A percentile compares a stretch with the other conserved stretches of the same genome.
Evolutionary conservation across 1,140 invertebrate species (phyloP).

Genomic region (Drosophila sp.): DNA sequence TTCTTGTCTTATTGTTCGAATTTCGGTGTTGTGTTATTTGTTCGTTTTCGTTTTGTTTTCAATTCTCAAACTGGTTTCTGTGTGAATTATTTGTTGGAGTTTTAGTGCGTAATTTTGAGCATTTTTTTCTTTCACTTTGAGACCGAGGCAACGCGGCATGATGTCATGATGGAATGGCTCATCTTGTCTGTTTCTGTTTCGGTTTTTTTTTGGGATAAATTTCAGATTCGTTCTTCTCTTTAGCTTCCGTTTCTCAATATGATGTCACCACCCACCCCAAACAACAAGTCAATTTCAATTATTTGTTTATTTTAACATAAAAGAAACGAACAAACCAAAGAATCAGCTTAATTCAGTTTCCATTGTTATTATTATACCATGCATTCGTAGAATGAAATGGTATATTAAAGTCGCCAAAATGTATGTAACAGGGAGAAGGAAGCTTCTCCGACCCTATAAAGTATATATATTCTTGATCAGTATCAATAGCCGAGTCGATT

Average conservation of each 20-base stretch:
- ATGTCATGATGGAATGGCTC: slow-evolving; percentile 5
- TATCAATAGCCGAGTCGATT: no score
- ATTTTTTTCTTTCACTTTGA: not conserved
- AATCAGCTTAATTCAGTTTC: slow-evolving; percentile 9
- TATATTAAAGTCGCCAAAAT: no score
- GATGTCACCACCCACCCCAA: slow-evolving; percentile 2
- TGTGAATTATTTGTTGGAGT: not conserved
- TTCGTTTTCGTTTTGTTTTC: slow-evolving; percentile 4
- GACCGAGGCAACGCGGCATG: not conserved
- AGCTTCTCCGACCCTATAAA: no score
- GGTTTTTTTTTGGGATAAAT: not conserved
- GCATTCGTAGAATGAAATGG: no score
- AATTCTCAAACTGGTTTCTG: slow-evolving; percentile 4
- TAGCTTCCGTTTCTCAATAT: not conserved
- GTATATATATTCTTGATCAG: no score
- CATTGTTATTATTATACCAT: slow-evolving; percentile 14
- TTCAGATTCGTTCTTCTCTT: no score
- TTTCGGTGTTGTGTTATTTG: not conserved
- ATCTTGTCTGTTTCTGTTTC: not conserved
- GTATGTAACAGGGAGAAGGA: no score
- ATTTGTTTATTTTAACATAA: slow-evolving; percentile 15
- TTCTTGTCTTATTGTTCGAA: not conserved
- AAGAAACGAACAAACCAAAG: not conserved
- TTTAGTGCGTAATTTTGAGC: slow-evolving; percentile 3
- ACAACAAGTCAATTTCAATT: slow-evolving; percentile 5